Percentiles rank a stretch among this genome's conserved stretches.
Conservation (phyloP, 2,797 vertebrate genomes). For the Clarias pachynema region DNA sequence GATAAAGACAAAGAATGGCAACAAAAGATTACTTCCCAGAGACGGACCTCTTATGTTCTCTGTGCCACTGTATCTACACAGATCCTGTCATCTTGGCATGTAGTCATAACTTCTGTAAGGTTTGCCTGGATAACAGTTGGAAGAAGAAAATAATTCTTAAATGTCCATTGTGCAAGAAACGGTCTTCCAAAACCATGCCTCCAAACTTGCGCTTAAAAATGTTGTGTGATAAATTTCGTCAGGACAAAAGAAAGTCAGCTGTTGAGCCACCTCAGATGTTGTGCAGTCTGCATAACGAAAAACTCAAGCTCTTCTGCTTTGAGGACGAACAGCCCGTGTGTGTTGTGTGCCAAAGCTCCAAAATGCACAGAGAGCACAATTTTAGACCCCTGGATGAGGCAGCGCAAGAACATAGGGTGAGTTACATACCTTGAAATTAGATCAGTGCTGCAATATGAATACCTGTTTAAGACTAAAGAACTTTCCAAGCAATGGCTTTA, state of each 20-base stretch:
- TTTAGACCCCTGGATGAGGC: conserved; percentile 6
- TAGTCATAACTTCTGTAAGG: conserved; percentile 11
- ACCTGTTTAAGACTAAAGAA: not conserved
- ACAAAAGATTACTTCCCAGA: not conserved
- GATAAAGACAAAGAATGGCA: not conserved
- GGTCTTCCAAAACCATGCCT: not conserved
- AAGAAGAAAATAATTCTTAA: not conserved
- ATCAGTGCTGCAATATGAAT: not conserved
- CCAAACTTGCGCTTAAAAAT: not conserved
- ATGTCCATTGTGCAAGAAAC: conserved; percentile 16
- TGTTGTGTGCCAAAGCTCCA: conserved; percentile 6
- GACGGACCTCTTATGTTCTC: not conserved
- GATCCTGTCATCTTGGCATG: conserved; percentile 19
- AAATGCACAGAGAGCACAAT: not conserved
- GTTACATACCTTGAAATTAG: not conserved
- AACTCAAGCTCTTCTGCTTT: conserved; percentile 1
- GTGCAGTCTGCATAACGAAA: not conserved
- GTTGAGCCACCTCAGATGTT: not conserved
- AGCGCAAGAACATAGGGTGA: not conserved
- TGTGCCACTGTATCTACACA: not conserved
- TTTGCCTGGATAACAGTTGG: not conserved
- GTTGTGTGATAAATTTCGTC: not conserved
- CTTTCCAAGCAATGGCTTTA: not conserved
- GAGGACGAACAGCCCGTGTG: not conserved
- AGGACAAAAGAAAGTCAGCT: not conserved